Conservation (phyloP, 1,140 invertebrate genomes). For the honey bee (Apis mellifera) region Amel_HAv3.1 CM009937.2:10811501-10812000, state of each 20-base stretch:
- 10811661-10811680: neutral
- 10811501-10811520: conserved; percentile 19
- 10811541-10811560: conserved; percentile 64
- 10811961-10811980: too few species aligned
- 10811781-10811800: neutral
- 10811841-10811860: neutral
- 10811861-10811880: neutral
- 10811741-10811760: conserved; percentile 13
- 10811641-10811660: neutral
- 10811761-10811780: neutral
- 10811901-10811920: too few species aligned
- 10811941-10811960: too few species aligned
- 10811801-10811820: neutral
- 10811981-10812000: too few species aligned
- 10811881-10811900: neutral
- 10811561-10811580: conserved; percentile 6
- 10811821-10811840: too few species aligned
- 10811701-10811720: conserved; percentile 5
- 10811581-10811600: conserved; percentile 21
- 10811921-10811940: too few species aligned
- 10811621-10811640: too few species aligned
- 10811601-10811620: neutral
- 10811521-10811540: conserved; percentile 72
- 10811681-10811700: neutral
- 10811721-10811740: conserved; percentile 35